These are phyloP conservation scores for Epinephelus moara DNA, from an alignment of 2,113 vertebrate genomes.

Conservation along the genomic window DNA sequence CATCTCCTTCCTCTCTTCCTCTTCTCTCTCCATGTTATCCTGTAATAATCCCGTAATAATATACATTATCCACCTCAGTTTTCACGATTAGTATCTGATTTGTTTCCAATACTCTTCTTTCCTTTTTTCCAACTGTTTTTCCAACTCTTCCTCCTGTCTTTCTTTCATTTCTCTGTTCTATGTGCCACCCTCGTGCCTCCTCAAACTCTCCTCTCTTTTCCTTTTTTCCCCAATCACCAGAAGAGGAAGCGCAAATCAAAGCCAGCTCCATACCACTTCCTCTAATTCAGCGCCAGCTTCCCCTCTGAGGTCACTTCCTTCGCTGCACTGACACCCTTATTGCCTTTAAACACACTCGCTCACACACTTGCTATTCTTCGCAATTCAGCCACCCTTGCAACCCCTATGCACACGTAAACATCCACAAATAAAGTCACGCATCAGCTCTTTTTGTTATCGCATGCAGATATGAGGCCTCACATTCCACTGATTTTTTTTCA, in stretches of 20 bases:
- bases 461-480: conserved; percentile 34
- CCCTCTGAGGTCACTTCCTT: conserved; percentile 76
- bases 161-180: conserved; percentile 10
- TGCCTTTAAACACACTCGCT: conserved; percentile 22
- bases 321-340: conserved; percentile 60
- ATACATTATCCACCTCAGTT: conserved; percentile 2
- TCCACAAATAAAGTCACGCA: conserved; percentile 60
- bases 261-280: conserved; percentile 73
- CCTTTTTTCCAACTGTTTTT: neutral
- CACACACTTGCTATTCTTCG: conserved; percentile 18
- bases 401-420: conserved; percentile 35
- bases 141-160: neutral
- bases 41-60: conserved; percentile 38
- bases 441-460: conserved; percentile 59
- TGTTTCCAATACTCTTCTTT: neutral
- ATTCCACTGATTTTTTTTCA: conserved; percentile 58
- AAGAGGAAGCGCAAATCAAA: conserved; percentile 70
- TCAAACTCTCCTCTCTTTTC: conserved; percentile 21
- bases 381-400: conserved; percentile 23
- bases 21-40: conserved; percentile 16
- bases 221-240: conserved; percentile 35
- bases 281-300: conserved; percentile 80
- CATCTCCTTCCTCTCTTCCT: conserved; percentile 39
- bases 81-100: neutral
- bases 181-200: neutral